phyloP scores from a whole-genome alignment of 2,888 invertebrate species.

The Eristalis pertinax region DNA sequence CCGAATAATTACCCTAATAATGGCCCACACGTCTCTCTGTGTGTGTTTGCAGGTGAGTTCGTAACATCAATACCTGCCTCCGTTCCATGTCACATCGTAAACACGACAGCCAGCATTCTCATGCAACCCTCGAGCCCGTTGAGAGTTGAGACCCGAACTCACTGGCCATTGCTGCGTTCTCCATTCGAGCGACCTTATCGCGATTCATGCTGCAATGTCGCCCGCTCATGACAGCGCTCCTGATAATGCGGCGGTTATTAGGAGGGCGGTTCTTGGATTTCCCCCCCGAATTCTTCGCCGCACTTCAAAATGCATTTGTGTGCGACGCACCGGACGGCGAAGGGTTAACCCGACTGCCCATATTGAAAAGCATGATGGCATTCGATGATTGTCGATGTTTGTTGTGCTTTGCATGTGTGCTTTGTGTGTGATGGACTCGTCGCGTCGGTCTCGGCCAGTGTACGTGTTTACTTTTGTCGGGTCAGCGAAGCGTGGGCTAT shows the following conservation, averaged over 20 bases:
- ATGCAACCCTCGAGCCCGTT: constrained; percentile 23
- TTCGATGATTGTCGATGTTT: constrained; percentile 59
- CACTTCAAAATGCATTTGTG: background rate
- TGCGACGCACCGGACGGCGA: constrained; percentile 17
- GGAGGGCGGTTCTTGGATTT: constrained; percentile 68
- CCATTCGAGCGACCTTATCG: constrained; percentile 47
- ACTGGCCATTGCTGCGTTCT: constrained; percentile 29
- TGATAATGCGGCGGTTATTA: constrained; percentile 68
- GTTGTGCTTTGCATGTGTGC: background rate
- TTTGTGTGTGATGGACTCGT: background rate
- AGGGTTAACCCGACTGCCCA: constrained; percentile 65
- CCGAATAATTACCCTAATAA: constrained; percentile 71
- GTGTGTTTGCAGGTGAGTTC: constrained; percentile 52
- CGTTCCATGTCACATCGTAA: constrained; percentile 54
- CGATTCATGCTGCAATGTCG: constrained; percentile 70
- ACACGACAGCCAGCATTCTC: constrained; percentile 59
- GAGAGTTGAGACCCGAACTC: background rate
- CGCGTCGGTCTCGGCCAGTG: constrained; percentile 7
- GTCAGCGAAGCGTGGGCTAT: constrained; percentile 67
- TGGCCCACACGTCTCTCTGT: constrained; percentile 45
- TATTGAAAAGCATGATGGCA: constrained; percentile 49
- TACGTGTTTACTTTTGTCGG: constrained; percentile 68
- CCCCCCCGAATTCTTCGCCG: constrained; percentile 28
- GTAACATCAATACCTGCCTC: constrained; percentile 12
- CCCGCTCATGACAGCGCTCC: constrained; percentile 63